Base-by-base conservation (phyloP, 2,888 invertebrate genomes). In the Cancer borealis region DNA sequence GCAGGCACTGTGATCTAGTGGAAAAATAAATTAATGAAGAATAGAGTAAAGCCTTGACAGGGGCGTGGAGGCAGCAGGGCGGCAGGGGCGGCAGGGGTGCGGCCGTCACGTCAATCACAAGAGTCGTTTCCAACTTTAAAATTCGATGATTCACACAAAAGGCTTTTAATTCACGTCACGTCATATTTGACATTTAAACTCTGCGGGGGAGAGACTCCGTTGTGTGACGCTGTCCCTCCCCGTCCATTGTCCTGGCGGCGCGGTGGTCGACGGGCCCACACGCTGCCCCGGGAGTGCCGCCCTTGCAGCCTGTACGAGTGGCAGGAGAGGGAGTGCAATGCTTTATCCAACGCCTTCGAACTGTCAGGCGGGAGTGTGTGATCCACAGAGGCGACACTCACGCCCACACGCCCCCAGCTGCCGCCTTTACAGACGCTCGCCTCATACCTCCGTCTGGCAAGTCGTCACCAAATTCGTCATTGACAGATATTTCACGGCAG, bases 111-210 rank as follows among this genome's bases (percentile, higher is more conserved):
- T 26, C 26, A 60, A 8, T 73, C 26, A 73, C 5, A 73, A 26
- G 26, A 73, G n/a, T 73, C 73, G 10, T 73, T 73, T 8, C n/a
- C 73, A 73, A 73, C 10, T 84, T 84, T 30, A 84, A 66, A 84
- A 39, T 3, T n/a, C 84, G 84, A 84, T 39, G 39, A 84, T 84
- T 39, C 84, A 39, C 90, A 90, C 90, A 90, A 90, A 90, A 39
- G 90, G 90, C 90, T 90, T 90, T 90, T 90, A 54, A 90, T 89
- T 46, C 90, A n/a, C n/a, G 90, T 54, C 90, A 90, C 30, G 90
- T 49, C 90, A 54, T 30, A 54, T 47, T 90, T 90, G 54, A 90
- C 47, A 54, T 90, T 54, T 54, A 90, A 30, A 54, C 60, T 90
- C 90, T 54, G 30, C 26, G 84, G 84, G 10, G 84, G 39, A 39